These are phyloP conservation scores for Trichechus manatus DNA, from an alignment of 2,113 vertebrate species.

Conservation along the genomic window DNA sequence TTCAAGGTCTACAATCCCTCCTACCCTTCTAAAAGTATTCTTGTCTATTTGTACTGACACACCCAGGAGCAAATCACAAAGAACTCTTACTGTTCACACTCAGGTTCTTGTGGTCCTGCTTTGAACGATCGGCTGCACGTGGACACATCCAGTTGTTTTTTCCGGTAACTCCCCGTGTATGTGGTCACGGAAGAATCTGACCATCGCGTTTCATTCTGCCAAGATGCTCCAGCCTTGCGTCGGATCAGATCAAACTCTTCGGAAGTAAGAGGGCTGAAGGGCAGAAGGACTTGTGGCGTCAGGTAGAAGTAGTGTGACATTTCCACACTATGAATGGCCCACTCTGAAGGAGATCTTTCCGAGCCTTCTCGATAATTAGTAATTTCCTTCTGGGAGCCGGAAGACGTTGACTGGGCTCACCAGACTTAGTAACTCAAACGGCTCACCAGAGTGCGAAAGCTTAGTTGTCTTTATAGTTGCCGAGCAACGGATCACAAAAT, in stretches of 20 bases:
- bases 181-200: conserved; percentile 64
- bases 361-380: conserved; percentile 50
- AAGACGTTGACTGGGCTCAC: not conserved
- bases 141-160: conserved; percentile 74
- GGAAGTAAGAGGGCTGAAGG: conserved; percentile 79
- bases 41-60: not conserved
- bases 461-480: conserved; percentile 81
- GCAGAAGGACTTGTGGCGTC: conserved; percentile 78
- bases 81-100: conserved; percentile 76
- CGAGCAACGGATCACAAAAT: conserved; percentile 85
- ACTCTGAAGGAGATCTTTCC: conserved; percentile 18
- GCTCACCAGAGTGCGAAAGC: conserved; percentile 55
- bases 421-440: conserved; percentile 52
- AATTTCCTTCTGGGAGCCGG: conserved; percentile 54
- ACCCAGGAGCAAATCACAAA: conserved; percentile 41
- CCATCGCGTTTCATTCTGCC: conserved; percentile 74
- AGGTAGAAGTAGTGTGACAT: conserved; percentile 78
- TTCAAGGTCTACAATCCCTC: not conserved
- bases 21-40: not conserved
- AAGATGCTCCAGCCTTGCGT: conserved; percentile 53
- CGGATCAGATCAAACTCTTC: conserved; percentile 82
- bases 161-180: conserved; percentile 62
- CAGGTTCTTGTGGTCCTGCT: conserved; percentile 65
- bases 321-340: not conserved
- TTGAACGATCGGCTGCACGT: not conserved